A percentile compares a stretch with the other conserved stretches of the same genome.
Conservation (phyloP, 1,140 invertebrate genomes). For the Leptinotarsa undecemlineata region DNA sequence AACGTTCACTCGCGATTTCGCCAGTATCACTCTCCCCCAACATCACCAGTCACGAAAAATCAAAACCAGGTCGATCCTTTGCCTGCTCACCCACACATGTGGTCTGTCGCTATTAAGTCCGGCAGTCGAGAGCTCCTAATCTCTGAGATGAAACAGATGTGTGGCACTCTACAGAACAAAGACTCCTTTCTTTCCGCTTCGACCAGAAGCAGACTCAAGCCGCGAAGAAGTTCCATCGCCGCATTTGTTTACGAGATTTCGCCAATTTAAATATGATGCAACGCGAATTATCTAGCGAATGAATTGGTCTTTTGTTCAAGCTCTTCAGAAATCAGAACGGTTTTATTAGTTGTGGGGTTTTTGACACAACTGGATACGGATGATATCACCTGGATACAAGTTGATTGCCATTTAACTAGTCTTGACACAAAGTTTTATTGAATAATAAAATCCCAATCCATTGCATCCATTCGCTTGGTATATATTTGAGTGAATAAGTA, state of each 20-base stretch:
- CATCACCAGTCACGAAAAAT: constrained; percentile 7
- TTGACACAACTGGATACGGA: neutral
- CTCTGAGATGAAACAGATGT: constrained; percentile 42
- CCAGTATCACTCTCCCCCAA: constrained; percentile 14
- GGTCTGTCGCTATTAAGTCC: constrained; percentile 34
- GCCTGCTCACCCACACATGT: constrained; percentile 42
- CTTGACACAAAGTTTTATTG: too few species aligned
- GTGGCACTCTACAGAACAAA: constrained; percentile 42
- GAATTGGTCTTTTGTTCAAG: constrained; percentile 8
- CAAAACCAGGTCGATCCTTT: constrained; percentile 36
- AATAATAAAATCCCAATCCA: too few species aligned
- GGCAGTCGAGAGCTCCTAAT: constrained; percentile 37
- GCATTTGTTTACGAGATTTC: constrained; percentile 20
- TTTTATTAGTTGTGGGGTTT: constrained; percentile 4
- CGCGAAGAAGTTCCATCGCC: constrained; percentile 7
- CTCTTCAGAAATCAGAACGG: neutral
- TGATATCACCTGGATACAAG: too few species aligned
- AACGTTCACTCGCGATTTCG: neutral
- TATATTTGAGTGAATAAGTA: too few species aligned
- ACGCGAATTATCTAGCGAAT: constrained; percentile 13
- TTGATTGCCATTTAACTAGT: too few species aligned
- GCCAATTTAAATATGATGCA: constrained; percentile 26
- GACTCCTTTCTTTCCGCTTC: constrained; percentile 32
- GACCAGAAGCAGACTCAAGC: neutral
- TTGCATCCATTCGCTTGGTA: too few species aligned